Evolutionary conservation across 2,113 vertebrate genomes (phyloP).

Genomic region (Myrmecophaga tridactyla): DNA sequence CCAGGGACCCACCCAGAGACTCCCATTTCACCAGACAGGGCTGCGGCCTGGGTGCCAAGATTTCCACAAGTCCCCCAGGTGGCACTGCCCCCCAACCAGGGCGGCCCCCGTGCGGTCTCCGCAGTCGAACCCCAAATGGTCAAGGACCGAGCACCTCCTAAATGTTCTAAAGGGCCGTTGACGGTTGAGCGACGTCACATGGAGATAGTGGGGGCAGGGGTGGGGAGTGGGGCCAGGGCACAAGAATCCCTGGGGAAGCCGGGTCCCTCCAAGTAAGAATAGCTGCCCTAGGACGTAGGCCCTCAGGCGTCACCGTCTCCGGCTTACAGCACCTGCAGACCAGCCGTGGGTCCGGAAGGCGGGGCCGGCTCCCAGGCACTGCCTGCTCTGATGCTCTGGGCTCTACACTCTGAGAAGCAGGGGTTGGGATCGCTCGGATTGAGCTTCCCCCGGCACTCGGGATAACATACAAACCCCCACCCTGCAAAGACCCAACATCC

Average conservation of each 20-base stretch:
- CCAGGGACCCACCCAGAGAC: background rate
- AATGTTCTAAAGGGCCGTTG: background rate
- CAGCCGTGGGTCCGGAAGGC: too few species aligned
- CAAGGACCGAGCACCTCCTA: fast-evolving
- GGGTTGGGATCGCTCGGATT: background rate
- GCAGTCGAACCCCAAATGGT: background rate
- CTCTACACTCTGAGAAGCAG: background rate
- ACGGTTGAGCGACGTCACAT: fast-evolving
- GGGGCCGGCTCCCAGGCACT: too few species aligned
- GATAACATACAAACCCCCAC: background rate
- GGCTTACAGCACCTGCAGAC: too few species aligned
- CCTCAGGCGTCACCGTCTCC: background rate
- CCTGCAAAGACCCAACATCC: background rate
- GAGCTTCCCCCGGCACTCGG: background rate
- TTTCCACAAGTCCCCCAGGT: background rate
- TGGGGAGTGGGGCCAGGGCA: too few species aligned
- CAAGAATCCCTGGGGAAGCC: background rate
- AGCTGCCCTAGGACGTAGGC: too few species aligned
- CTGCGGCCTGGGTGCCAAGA: background rate
- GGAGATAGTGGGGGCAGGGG: background rate
- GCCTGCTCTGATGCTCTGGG: background rate
- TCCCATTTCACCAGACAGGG: background rate
- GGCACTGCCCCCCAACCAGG: background rate
- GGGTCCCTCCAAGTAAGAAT: too few species aligned
- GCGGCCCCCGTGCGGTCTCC: background rate